Evolutionary conservation across 2,797 vertebrate genomes (phyloP).

Genomic region (Karalla daura): DNA sequence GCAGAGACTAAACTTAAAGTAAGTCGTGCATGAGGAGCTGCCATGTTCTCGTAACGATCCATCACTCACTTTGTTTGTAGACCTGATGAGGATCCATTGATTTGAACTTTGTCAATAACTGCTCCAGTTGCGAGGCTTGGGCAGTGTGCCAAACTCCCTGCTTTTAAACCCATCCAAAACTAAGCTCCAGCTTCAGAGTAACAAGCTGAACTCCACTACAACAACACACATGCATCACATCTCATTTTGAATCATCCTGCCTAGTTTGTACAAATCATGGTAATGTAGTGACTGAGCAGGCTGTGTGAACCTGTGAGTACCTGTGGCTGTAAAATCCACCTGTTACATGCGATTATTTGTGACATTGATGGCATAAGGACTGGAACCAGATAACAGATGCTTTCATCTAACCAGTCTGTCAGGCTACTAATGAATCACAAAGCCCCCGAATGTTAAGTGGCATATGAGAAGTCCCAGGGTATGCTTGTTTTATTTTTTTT

Average conservation of each 20-base stretch:
- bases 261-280: neutral
- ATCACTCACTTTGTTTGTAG: neutral
- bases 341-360: conserved; percentile 83
- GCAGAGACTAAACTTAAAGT: too few relatives aligned
- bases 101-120: neutral
- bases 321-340: conserved; percentile 74
- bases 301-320: conserved; percentile 47
- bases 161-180: neutral
- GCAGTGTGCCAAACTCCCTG: neutral
- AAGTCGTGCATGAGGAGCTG: neutral
- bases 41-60: conserved; percentile 1
- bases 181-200: neutral
- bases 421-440: conserved; percentile 84
- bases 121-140: neutral
- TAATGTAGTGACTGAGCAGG: conserved; percentile 1
- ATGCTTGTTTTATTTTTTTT: conserved; percentile 58
- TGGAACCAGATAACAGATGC: conserved; percentile 85
- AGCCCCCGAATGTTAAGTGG: conserved; percentile 85
- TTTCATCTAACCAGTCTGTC: conserved; percentile 80
- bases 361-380: conserved; percentile 83
- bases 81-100: conserved; percentile 7
- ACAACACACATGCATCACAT: neutral
- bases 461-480: conserved; percentile 85
- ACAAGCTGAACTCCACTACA: neutral
- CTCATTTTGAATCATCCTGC: neutral